Conservation (phyloP, 1,140 invertebrate genomes). For the Drosophila sechellia region DNA sequence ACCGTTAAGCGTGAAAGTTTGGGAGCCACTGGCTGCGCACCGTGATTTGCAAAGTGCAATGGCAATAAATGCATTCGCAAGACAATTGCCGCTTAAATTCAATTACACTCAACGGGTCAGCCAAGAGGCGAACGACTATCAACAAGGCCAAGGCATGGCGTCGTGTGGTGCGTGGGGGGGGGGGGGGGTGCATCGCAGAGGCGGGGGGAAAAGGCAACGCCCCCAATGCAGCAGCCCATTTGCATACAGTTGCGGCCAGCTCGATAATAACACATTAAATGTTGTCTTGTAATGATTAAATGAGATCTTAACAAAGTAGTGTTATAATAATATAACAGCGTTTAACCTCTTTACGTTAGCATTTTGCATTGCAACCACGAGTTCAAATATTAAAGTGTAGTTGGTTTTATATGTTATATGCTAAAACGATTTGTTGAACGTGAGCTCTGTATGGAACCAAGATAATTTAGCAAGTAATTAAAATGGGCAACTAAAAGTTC, state of each 20-base stretch:
- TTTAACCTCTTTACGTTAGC: too few species aligned
- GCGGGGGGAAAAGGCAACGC: slow-evolving; percentile 24
- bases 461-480: not conserved
- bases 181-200: not conserved
- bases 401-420: too few species aligned
- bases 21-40: slow-evolving; percentile 34
- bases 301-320: not conserved
- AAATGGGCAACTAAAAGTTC: not conserved
- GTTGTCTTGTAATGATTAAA: not conserved
- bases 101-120: slow-evolving; percentile 69
- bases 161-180: not conserved
- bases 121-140: slow-evolving; percentile 46
- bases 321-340: not conserved
- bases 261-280: slow-evolving; percentile 8
- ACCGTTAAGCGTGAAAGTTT: slow-evolving; percentile 66
- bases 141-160: slow-evolving; percentile 40
- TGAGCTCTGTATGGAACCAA: not conserved
- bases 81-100: slow-evolving; percentile 73
- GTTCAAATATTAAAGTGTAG: too few species aligned
- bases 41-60: slow-evolving; percentile 46
- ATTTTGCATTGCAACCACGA: too few species aligned
- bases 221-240: slow-evolving; percentile 21
- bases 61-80: slow-evolving; percentile 52
- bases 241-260: slow-evolving; percentile 10
- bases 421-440: too few species aligned